Conservation (phyloP, 2,113 vertebrate species). For the Ptilonorhynchus violaceus region DNA sequence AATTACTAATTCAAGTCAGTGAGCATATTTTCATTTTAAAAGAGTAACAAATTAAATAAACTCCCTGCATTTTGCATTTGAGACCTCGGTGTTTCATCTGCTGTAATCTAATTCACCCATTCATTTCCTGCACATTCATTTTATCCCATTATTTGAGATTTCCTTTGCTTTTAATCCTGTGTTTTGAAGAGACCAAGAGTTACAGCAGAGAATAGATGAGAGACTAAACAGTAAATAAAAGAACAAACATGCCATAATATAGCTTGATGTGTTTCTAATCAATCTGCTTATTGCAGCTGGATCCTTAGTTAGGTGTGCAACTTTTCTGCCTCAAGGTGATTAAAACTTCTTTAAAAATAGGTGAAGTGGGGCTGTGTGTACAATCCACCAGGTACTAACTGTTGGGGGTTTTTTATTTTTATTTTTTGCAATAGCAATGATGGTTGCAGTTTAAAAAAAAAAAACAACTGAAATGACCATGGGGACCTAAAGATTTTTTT, state of each 20-base stretch:
- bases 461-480: neutral
- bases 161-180: conserved; percentile 64
- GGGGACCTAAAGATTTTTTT: neutral
- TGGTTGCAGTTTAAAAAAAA: neutral
- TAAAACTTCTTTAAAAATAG: neutral
- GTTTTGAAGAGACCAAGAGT: conserved; percentile 35
- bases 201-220: conserved; percentile 21
- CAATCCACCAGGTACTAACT: neutral
- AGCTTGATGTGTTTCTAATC: conserved; percentile 33
- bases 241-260: conserved; percentile 13
- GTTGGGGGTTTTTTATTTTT: no score
- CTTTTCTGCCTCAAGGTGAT: neutral
- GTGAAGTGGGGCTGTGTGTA: neutral
- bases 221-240: conserved; percentile 33
- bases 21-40: conserved; percentile 56
- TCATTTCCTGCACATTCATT: conserved; percentile 60
- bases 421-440: neutral
- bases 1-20: conserved; percentile 59
- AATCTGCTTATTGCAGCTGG: conserved; percentile 20
- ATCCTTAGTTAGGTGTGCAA: neutral
- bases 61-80: conserved; percentile 48
- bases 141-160: conserved; percentile 64
- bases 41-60: conserved; percentile 66
- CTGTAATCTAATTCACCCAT: conserved; percentile 62
- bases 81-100: conserved; percentile 51